Percentiles rank a stretch among this genome's conserved stretches.
phyloP scores from a whole-genome alignment of 2,113 vertebrate species.

The Daubentonia madagascariensis region DNA sequence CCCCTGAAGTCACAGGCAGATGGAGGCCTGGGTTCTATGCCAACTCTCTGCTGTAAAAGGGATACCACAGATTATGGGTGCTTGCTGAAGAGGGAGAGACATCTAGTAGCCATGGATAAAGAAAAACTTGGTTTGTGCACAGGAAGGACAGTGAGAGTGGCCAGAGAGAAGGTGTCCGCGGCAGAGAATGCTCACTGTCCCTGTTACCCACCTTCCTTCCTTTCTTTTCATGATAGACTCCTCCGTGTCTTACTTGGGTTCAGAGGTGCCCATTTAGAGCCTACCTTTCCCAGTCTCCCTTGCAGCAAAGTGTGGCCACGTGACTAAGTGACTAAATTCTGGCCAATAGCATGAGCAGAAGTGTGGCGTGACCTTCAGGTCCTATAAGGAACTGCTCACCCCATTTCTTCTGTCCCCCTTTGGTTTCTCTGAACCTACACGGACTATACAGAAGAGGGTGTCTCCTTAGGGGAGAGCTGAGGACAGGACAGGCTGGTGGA shows the following conservation, averaged over 20 bases:
- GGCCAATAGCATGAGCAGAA: background rate
- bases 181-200: background rate
- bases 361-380: background rate
- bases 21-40: background rate
- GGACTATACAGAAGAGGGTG: background rate
- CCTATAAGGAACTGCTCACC: background rate
- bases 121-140: background rate
- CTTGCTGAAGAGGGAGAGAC: background rate
- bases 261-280: background rate
- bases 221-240: background rate
- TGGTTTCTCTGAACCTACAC: background rate
- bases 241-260: background rate
- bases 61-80: background rate
- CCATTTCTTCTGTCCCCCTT: background rate
- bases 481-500: background rate
- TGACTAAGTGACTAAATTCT: background rate
- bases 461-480: background rate
- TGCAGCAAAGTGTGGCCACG: background rate
- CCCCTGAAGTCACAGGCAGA: background rate
- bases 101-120: background rate
- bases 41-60: background rate
- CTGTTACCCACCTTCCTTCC: background rate
- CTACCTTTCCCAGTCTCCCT: background rate
- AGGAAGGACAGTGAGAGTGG: background rate
- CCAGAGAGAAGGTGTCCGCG: background rate